Conservation (phyloP, 2,113 vertebrate species). For the Macquaria australasica region DNA sequence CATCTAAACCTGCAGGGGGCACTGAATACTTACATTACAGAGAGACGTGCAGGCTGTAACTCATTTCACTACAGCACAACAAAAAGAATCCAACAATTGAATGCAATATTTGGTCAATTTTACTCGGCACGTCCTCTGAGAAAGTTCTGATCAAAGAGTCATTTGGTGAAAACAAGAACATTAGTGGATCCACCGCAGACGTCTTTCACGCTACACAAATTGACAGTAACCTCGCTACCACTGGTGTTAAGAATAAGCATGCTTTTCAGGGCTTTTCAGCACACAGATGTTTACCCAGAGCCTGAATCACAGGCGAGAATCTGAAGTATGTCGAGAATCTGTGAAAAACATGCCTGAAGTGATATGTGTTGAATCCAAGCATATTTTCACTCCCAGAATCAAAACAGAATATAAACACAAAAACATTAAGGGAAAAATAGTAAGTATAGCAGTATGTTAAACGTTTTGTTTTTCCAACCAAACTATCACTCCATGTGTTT, state of each 20-base stretch:
- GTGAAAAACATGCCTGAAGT: conserved; percentile 57
- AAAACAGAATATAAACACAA: conserved; percentile 7
- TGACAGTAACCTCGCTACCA: conserved; percentile 18
- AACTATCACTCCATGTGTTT: neutral
- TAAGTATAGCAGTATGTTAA: neutral
- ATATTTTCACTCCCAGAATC: conserved; percentile 25
- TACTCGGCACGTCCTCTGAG: neutral
- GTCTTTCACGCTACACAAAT: conserved; percentile 21
- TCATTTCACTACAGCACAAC: conserved; percentile 1
- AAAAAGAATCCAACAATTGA: neutral
- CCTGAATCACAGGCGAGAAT: conserved; percentile 66
- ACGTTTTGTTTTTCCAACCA: neutral
- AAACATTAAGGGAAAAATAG: neutral
- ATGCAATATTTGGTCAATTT: neutral
- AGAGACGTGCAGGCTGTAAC: neutral
- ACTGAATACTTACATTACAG: conserved; percentile 55
- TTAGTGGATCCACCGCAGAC: neutral
- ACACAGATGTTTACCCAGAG: conserved; percentile 66
- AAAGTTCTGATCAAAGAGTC: neutral
- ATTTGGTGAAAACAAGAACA: neutral
- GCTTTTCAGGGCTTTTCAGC: conserved; percentile 49
- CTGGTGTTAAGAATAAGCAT: conserved; percentile 26
- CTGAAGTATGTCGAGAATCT: conserved; percentile 74
- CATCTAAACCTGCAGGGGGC: conserved; percentile 76
- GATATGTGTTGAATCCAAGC: conserved; percentile 51